Evolutionary conservation across 2,797 vertebrate genomes (phyloP), one percentile per base, ranked within the genome.

Genomic region (Synaphobranchus kaupii): DNA sequence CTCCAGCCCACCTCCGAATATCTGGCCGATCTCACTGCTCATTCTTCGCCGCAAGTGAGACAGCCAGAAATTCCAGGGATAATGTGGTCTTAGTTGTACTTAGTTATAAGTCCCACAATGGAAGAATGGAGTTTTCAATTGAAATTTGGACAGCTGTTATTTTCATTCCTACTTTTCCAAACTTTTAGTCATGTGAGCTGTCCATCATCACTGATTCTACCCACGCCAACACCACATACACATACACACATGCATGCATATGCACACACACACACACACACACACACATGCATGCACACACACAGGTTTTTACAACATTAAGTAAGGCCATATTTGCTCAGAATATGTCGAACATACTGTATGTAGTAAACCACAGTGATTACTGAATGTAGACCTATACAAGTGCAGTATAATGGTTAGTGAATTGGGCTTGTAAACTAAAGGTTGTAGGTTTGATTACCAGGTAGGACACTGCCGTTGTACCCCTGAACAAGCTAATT

Each of bases 11-110:
- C 52, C 39, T 66, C 34, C 34, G 5, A 13, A 63, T 25, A 58
- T 86, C 39, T 25, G n/a, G 63, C 58, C 15, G 54, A 48, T 86
- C 78, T 86, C 86, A n/a, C 71, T 20, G 71, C 28, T 80, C 71
- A 58, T 58, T 86, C 50, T 44, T 54, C 44, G 47, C 86, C 76
- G 12, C 80, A 86, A 81, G 28, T 50, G 56, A 86, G 54, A 86
- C 86, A 3, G 76, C 22, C 78, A 86, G 78, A 44, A 86, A 86
- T 86, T 83, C 58, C 56, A 83, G 34, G 31, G 54, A 58, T 86
- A 76, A 56, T 39, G 48, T 17, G 85, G 85, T 60, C 78, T 34
- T 17, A 86, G 48, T n/a, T 83, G 44, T 22, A 83, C 56, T 87
- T 68, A 83, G 80, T 60, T 25, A 71, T 34, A 56, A 54, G 34